Evolutionary conservation across 2,888 invertebrate genomes (phyloP).

Genomic region (Dermolepida albohirtum): DNA sequence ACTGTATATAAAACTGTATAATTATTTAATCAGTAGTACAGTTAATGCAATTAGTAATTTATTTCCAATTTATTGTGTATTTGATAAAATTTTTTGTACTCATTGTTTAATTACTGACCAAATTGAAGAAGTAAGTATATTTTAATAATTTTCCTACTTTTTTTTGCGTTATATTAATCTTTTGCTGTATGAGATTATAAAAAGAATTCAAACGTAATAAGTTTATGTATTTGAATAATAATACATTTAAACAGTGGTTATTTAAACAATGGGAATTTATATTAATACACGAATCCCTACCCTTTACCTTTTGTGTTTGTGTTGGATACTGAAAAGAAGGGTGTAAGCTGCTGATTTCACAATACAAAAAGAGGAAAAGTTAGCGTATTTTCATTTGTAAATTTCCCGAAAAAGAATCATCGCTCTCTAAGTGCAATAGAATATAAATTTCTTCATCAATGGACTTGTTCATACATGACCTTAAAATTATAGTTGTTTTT

Average conservation of each 20-base stretch:
- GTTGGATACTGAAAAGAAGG: constrained; percentile 53
- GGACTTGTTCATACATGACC: constrained; percentile 1
- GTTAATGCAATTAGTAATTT: constrained; percentile 8
- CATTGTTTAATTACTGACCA: no score
- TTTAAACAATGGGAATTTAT: constrained; percentile 35
- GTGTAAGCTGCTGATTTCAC: constrained; percentile 59
- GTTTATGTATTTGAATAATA: neutral
- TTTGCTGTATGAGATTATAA: no score
- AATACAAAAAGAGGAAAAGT: constrained; percentile 52
- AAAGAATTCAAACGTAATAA: no score
- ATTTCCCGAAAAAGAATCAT: constrained; percentile 12
- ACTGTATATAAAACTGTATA: constrained; percentile 2
- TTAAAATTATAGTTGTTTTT: constrained; percentile 48
- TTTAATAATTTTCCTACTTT: no score
- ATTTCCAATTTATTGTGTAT: neutral
- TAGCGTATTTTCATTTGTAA: constrained; percentile 6
- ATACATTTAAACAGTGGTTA: constrained; percentile 12
- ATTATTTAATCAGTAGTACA: constrained; percentile 9
- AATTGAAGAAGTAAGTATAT: no score
- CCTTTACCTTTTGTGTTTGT: constrained; percentile 47
- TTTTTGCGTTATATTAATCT: no score
- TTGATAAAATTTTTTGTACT: neutral
- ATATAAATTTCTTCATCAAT: constrained; percentile 14
- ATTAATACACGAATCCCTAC: constrained; percentile 28
- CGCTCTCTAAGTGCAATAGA: constrained; percentile 41